Base-by-base conservation (phyloP, 2,888 invertebrate genomes). In the Uropetala carovei region DNA sequence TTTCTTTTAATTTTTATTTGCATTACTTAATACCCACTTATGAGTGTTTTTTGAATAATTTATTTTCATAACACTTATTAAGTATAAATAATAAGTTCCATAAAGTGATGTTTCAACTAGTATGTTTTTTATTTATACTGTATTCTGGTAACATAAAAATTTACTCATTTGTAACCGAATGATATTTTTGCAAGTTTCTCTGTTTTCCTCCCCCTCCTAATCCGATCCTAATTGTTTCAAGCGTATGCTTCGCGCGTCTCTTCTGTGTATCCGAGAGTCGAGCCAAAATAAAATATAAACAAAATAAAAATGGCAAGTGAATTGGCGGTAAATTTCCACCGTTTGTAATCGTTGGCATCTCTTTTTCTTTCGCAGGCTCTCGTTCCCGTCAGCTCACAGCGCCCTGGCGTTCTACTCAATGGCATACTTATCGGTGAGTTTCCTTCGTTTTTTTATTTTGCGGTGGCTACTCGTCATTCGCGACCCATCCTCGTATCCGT, bases 341-440 rank as follows among this genome's bases (percentile, higher is more conserved):
- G 11, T 75, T 75, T 75, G 13, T 27, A 30, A 18, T 1, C 27
- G 5, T 85, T 59, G 18, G 83, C 43, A 60, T 89, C 43, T 89
- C 43, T 43, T 60, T 60, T 89, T 18, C 89, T 89, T 89, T 89
- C 27, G n/a, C 89, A 89, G 89, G 43, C 89, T 89, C 89, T 89
- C 89, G 64, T 89, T 89, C 89, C 89, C 89, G 89, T 89, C 89
- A 1, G 89, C 89, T 11, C 89, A 89, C 89, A 89, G 89, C 89
- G 89, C 89, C 64, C 27, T 89, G 89, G 89, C 89, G 60, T 89
- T 89, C 89, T 89, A 89, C 68, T 89, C 89, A 89, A 89, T 89
- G 89, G 89, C 89, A 68, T 89, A 89, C 89, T 64, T 89, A 30
- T 89, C 89, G 89, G 89, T 89, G 43, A 89, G 89, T 89, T 85